Base-by-base conservation (phyloP, 2,888 invertebrate genomes). In the Emmelina monodactyla region DNA sequence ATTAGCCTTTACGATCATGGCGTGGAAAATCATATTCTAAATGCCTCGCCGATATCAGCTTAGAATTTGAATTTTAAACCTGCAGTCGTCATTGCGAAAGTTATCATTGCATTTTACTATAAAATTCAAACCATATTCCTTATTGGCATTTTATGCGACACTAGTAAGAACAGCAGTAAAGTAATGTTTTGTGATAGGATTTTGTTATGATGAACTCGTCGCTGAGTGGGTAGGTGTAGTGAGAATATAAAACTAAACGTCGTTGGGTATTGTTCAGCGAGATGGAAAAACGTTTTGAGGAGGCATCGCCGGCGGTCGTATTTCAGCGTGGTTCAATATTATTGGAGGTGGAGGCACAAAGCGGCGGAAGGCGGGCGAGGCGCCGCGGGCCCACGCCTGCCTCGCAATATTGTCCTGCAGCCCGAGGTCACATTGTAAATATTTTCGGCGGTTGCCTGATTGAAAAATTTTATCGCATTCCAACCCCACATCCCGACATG, bases 391-490 rank as follows among this genome's bases (percentile, higher is more conserved):
- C 60, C 46, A 49, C 45, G 69, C 71, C 72, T 63, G 66, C 62
- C 68, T 72, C 68, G 53, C 53, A 57, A 54, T 53, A 54, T 59
- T 62, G 62, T 62, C 63, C 61, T 62, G 53, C 47, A 58, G 73
- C 72, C 72, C 76, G 69, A 62, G 72, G 73, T 73, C 76, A 76
- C 71, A 68, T 63, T 66, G 75, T 75, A 75, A 70, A 78, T 75
- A 78, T 76, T 76, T 73, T 75, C 66, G 72, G 69, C 56, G 65
- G 70, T 62, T 61, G 66, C 62, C 64, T 76, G 76, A 78, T 79
- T 78, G 78, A 78, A 78, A 70, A 57, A 40, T 75, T 71, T 73
- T 78, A 75, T 75, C 71, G 64, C 68, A 73, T 76, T 70, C 70
- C 61, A 58, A 58, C 66, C 64, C 59, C 57, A 47, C 59, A 55